Evolutionary conservation across 2,113 vertebrate species (phyloP).

Genomic region (Callorhinus ursinus): DNA sequence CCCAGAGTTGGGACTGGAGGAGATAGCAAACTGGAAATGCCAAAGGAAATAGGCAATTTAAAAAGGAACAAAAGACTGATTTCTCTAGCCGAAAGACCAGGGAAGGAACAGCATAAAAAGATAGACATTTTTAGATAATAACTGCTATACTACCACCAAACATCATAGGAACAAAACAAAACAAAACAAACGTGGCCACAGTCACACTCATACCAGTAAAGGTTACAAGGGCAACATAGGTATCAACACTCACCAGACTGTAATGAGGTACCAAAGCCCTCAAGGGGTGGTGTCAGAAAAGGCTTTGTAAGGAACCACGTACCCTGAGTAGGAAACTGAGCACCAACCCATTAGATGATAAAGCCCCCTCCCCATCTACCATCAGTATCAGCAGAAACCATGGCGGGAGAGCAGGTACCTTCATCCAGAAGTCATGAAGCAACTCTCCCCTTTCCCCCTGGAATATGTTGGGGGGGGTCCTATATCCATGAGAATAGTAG

Average conservation of each 20-base stretch:
- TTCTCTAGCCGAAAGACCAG: background rate
- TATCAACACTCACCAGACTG: background rate
- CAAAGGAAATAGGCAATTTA: background rate
- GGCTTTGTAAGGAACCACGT: background rate
- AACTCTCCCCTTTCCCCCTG: background rate
- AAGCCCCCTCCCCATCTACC: background rate
- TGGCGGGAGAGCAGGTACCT: accelerated
- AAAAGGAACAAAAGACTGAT: background rate
- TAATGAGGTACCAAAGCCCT: too few relatives aligned
- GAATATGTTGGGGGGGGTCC: background rate
- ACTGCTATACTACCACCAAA: background rate
- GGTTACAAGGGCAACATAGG: background rate
- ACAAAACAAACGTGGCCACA: background rate
- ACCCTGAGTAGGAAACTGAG: background rate
- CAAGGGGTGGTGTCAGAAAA: background rate
- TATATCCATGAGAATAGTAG: background rate
- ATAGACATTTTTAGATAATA: background rate
- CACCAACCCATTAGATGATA: background rate
- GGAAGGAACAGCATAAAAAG: background rate
- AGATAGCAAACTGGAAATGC: background rate
- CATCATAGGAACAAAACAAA: background rate
- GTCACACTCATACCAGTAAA: background rate
- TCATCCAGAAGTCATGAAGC: background rate
- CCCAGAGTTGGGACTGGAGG: background rate
- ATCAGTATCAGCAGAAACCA: background rate